Base-by-base conservation (phyloP, 2,113 vertebrate genomes). In the Mirza zaza region DNA sequence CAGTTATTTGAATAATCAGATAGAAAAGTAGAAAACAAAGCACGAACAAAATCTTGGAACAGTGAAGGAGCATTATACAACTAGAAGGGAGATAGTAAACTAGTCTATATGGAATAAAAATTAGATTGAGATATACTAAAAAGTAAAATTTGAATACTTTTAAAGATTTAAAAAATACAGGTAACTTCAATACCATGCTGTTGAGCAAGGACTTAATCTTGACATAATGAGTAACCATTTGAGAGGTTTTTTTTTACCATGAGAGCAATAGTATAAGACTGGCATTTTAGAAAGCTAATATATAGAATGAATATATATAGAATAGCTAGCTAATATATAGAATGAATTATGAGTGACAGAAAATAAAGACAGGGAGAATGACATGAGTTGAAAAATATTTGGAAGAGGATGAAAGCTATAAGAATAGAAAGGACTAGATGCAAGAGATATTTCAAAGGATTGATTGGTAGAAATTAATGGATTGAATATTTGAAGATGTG, bases 381-480 rank as follows among this genome's bases (percentile, higher is more conserved):
- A n/a, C 2, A 10, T 55, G 18, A 84, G 27, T 34, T 68, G 21
- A 93, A 36, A 57, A 94, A 29, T 73, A 65, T 55, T 52, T 88
- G 23, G 9, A 94, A 87, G 21, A 57, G 23, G 13, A 81, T 18
- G 10, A 32, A 71, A 92, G 25, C 27, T 81, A 2, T 36, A 29
- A 20, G 13, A 76, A 45, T 39, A 86, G 17, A 90, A 76, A 70
- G 12, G 8, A 27, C 8, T n/a, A 88, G 9, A 57, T 27, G 5
- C 29, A 79, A 10, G 39, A 91, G 36, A 61, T n/a, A 76, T 92
- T 95, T 86, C 48, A 86, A 88, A 95, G 42, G 7, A 92, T 27
- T 6, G 27, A 79, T 86, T 4, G 32, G 68, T 20, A 88, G 36
- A 59, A 97, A 87, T 80, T 48, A 97, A 71, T 34, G 25, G 21